phyloP scores from a whole-genome alignment of 2,113 vertebrate genomes.

The Ochotona curzoniae region DNA sequence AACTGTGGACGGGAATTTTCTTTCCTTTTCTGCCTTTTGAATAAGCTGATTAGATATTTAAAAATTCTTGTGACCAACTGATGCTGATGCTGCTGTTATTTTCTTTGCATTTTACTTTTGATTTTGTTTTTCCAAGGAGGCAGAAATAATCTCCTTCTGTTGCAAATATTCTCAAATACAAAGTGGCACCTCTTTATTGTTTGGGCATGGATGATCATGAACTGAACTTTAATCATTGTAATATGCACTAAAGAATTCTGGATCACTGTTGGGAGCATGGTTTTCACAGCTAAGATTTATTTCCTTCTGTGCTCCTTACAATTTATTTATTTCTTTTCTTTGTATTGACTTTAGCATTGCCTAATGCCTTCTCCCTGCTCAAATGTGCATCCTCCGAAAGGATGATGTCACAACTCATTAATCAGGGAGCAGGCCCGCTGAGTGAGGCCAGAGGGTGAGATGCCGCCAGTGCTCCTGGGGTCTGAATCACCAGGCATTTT shows the following conservation, averaged over 20 bases:
- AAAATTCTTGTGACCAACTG: background rate
- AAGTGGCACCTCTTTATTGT: background rate
- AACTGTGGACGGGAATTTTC: no score
- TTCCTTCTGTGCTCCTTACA: background rate
- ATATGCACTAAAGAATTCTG: no score
- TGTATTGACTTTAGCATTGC: background rate
- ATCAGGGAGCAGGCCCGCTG: conserved; percentile 61
- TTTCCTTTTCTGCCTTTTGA: no score
- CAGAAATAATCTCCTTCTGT: background rate
- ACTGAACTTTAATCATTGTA: background rate
- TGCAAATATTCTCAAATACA: background rate
- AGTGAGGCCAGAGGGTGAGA: conserved; percentile 74
- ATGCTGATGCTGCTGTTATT: background rate
- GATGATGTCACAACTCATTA: conserved; percentile 79
- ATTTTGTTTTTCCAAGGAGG: background rate
- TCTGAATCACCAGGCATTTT: conserved; percentile 72
- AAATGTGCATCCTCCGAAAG: conserved; percentile 66
- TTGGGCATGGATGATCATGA: background rate
- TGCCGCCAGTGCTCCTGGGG: conserved; percentile 65
- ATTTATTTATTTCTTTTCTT: background rate
- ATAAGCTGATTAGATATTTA: no score
- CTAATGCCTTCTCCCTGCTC: conserved; percentile 50
- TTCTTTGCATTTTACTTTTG: no score
- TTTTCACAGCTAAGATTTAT: fast-evolving
- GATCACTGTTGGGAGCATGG: background rate